Evolutionary conservation across 2,797 vertebrate species (phyloP).

Genomic region (Brotogeris chrysoptera): DNA sequence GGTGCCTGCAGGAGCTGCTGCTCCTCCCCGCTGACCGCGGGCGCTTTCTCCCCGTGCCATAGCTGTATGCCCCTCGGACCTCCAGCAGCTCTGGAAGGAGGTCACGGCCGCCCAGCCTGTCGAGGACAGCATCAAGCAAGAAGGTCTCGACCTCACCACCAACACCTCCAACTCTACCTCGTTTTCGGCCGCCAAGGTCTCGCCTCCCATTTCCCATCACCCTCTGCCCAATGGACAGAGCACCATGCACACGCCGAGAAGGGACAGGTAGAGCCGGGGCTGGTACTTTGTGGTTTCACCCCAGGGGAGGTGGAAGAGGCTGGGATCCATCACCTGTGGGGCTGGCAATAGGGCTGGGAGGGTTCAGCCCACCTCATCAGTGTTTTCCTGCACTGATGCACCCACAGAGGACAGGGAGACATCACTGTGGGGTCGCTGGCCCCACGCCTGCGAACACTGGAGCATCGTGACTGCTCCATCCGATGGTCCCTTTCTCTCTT

Average conservation of each 20-base stretch:
- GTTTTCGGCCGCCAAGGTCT: constrained; percentile 92
- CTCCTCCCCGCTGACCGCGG: rapidly evolving
- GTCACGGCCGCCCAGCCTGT: constrained; percentile 87
- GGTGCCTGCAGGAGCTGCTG: background rate
- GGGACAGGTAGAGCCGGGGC: constrained; percentile 88
- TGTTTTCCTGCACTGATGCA: background rate
- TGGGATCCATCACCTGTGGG: rapidly evolving
- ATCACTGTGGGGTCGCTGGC: background rate
- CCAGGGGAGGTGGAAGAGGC: background rate
- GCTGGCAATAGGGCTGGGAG: background rate
- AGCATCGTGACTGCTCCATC: rapidly evolving
- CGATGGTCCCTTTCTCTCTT: background rate
- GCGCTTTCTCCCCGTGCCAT: background rate
- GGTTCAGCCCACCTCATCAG: background rate
- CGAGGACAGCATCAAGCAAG: constrained; percentile 93
- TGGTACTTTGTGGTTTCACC: background rate
- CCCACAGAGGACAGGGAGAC: rapidly evolving
- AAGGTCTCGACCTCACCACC: constrained; percentile 96
- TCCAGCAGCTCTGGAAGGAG: constrained; percentile 98
- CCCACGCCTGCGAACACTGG: rapidly evolving
- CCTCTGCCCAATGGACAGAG: constrained; percentile 94
- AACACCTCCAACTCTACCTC: constrained; percentile 98
- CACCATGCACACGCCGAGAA: constrained; percentile 93
- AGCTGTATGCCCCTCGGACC: constrained; percentile 97
- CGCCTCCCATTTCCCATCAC: constrained; percentile 92